Evolutionary conservation across 2,797 vertebrate species (phyloP).

Genomic region (Ctenosaura bakeri): DNA sequence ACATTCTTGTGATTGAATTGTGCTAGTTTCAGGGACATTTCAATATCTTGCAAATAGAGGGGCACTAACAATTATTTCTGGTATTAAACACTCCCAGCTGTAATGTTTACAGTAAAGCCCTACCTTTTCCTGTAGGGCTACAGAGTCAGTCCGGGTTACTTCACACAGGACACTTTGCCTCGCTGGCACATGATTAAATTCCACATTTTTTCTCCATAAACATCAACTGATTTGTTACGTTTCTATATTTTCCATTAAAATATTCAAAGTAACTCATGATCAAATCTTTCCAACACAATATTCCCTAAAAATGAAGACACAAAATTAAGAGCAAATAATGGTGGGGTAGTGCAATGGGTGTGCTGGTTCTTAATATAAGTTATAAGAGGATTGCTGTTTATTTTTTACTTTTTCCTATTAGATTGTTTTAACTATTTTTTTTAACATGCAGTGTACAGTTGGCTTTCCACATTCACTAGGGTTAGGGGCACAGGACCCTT

Average conservation of each 20-base stretch:
- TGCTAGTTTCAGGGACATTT: not conserved
- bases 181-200: not conserved
- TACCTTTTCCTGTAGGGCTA: not conserved
- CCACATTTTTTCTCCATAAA: not conserved
- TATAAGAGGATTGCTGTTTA: too few relatives aligned
- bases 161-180: not conserved
- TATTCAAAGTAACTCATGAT: not conserved
- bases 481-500: too few relatives aligned
- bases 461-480: too few relatives aligned
- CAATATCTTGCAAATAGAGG: not conserved
- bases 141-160: not conserved
- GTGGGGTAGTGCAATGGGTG: too few relatives aligned
- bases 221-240: not conserved
- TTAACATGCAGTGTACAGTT: too few relatives aligned
- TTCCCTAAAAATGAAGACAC: not conserved
- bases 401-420: too few relatives aligned
- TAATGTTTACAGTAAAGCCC: not conserved
- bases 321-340: not conserved
- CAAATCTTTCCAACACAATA: not conserved
- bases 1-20: not conserved
- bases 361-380: too few relatives aligned
- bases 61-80: not conserved
- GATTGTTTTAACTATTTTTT: too few relatives aligned
- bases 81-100: not conserved
- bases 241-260: not conserved